Conservation (phyloP, 1,140 invertebrate species). For the Solen grandis region DNA sequence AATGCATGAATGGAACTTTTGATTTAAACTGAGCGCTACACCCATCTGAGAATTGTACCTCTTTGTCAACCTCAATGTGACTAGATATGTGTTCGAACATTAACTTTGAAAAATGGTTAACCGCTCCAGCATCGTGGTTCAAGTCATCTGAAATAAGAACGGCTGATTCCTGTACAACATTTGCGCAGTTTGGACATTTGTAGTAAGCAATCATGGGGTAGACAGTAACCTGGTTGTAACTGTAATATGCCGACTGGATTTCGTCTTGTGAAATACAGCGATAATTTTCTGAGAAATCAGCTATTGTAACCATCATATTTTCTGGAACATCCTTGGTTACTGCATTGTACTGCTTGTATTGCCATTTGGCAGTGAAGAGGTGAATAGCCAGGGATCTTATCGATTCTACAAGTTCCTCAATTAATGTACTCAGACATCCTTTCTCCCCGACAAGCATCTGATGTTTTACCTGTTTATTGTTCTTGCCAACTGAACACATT, state of each 20-base stretch:
- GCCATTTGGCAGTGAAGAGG: slow-evolving; percentile 41
- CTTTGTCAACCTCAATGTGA: background rate
- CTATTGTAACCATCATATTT: background rate
- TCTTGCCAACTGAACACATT: background rate
- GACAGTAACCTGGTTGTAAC: slow-evolving; percentile 31
- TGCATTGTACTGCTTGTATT: slow-evolving; percentile 26
- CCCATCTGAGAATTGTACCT: slow-evolving; percentile 26
- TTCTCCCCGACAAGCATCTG: slow-evolving; percentile 10
- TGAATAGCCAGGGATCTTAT: slow-evolving; percentile 5
- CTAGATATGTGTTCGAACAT: background rate
- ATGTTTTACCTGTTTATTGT: background rate
- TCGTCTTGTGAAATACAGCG: slow-evolving; percentile 27
- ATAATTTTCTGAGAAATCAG: slow-evolving; percentile 48
- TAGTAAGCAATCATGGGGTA: slow-evolving; percentile 30
- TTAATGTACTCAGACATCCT: background rate
- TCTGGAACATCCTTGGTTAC: slow-evolving; percentile 17
- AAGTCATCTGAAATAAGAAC: slow-evolving; percentile 9
- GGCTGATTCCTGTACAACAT: slow-evolving; percentile 1
- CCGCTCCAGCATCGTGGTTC: slow-evolving; percentile 7
- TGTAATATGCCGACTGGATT: slow-evolving; percentile 4
- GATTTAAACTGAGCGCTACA: slow-evolving; percentile 9
- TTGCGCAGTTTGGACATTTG: slow-evolving; percentile 4
- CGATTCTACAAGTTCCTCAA: slow-evolving; percentile 8
- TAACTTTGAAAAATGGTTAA: slow-evolving; percentile 7
- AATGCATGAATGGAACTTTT: slow-evolving; percentile 10